phyloP scores from a whole-genome alignment of 92 coral and sea anemone genomes.

The Palythoa heliodiscus region DNA sequence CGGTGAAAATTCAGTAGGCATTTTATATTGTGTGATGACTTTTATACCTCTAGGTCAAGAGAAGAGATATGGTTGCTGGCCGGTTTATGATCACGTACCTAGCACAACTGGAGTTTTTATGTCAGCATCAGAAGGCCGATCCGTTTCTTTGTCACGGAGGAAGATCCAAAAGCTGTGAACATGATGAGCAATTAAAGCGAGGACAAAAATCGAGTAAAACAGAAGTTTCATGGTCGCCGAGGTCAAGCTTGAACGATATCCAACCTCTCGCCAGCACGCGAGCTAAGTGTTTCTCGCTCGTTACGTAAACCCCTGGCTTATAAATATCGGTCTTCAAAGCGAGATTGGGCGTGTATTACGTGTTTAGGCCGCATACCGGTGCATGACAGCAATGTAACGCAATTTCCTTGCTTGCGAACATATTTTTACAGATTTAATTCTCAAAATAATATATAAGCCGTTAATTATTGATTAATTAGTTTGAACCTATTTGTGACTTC shows the following conservation, averaged over 20 bases:
- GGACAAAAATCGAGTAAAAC: background rate
- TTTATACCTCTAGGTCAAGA: no score
- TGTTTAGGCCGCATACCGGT: no score
- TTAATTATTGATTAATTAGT: no score
- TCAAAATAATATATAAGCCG: no score
- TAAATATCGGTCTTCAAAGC: no score
- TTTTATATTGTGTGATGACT: no score
- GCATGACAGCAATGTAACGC: no score
- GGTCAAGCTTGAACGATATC: background rate
- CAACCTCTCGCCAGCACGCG: background rate
- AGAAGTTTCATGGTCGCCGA: background rate
- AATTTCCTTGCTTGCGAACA: no score
- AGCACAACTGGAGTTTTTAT: background rate
- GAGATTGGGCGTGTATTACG: no score
- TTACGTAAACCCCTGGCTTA: background rate
- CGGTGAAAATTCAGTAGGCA: no score
- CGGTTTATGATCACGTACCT: background rate
- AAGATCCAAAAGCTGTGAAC: conserved; percentile 1
- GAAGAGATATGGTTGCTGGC: background rate
- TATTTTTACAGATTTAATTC: no score
- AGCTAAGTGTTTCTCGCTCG: background rate
- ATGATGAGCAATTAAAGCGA: background rate
- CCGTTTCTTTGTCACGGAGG: background rate
- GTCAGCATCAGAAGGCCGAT: background rate
- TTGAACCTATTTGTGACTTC: no score